A percentile compares a stretch with the other conserved stretches of the same genome.
These are phyloP conservation scores for Calephelis nemesis DNA, from an alignment of 1,140 invertebrate species.

Conservation along the genomic window DNA sequence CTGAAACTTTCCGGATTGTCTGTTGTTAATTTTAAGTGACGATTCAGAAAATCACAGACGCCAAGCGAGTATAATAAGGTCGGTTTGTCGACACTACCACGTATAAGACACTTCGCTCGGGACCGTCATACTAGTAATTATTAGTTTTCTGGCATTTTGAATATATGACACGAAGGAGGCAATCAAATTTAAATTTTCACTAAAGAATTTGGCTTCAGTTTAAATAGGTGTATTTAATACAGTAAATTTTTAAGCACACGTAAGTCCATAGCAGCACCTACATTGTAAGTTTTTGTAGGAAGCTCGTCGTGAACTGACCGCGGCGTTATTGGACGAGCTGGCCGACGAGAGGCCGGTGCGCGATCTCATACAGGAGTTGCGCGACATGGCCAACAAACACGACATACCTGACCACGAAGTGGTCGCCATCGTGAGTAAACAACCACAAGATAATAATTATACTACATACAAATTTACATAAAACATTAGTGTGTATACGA, in stretches of 20 bases:
- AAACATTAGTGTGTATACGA: too few relatives aligned
- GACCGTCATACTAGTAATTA: too few relatives aligned
- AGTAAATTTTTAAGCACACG: not conserved
- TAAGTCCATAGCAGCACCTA: not conserved
- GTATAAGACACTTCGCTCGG: too few relatives aligned
- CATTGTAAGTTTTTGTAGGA: slow-evolving; percentile 33
- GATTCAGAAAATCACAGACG: too few relatives aligned
- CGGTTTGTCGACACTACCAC: too few relatives aligned
- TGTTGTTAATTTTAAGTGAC: too few relatives aligned
- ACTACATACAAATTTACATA: too few relatives aligned
- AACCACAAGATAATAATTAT: not conserved
- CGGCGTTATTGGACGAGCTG: slow-evolving; percentile 88
- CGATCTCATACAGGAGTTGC: slow-evolving; percentile 90
- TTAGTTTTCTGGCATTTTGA: too few relatives aligned
- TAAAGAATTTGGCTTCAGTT: slow-evolving; percentile 3
- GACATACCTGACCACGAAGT: slow-evolving; percentile 94
- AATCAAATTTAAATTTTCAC: too few relatives aligned
- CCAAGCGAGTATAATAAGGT: too few relatives aligned
- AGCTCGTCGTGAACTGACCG: slow-evolving; percentile 59
- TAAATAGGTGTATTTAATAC: not conserved
- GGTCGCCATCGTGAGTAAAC: slow-evolving; percentile 84
- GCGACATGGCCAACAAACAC: slow-evolving; percentile 90
- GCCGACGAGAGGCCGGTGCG: slow-evolving; percentile 89
- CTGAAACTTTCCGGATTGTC: too few relatives aligned
- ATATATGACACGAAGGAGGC: not conserved